These are phyloP conservation scores for Sebastes matsubarae DNA, from an alignment of 2,797 vertebrate genomes.

Conservation along the genomic window DNA sequence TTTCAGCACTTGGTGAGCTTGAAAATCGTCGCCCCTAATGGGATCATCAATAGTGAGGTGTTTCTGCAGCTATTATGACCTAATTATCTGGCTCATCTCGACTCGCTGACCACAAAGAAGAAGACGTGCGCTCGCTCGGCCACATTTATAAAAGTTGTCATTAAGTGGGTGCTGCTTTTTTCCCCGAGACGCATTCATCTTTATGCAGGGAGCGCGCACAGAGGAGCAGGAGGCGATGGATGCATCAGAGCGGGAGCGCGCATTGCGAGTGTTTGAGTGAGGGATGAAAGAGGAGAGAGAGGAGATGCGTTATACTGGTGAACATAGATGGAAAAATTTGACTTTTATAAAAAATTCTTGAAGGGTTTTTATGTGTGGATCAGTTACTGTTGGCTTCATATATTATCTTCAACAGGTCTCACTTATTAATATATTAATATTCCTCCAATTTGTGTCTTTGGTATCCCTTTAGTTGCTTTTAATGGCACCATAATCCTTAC, in stretches of 20 bases:
- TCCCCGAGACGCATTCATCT: constrained; percentile 66
- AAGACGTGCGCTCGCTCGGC: constrained; percentile 67
- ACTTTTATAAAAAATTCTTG: background rate
- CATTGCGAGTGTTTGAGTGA: constrained; percentile 11
- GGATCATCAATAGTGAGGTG: constrained; percentile 80
- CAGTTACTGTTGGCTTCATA: background rate
- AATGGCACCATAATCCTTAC: background rate
- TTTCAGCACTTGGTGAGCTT: constrained; percentile 39
- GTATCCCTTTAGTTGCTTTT: background rate
- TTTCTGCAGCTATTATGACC: constrained; percentile 80
- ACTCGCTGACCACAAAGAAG: constrained; percentile 80
- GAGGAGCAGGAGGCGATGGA: constrained; percentile 22
- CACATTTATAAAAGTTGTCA: constrained; percentile 83
- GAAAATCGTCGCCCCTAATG: constrained; percentile 64
- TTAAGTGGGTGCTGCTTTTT: constrained; percentile 66
- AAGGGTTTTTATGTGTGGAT: background rate
- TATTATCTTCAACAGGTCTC: background rate
- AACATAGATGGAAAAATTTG: background rate
- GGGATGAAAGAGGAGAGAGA: background rate
- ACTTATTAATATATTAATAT: background rate
- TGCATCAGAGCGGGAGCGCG: constrained; percentile 39
- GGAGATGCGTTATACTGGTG: background rate
- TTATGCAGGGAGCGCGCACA: constrained; percentile 37
- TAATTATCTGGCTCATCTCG: constrained; percentile 84
- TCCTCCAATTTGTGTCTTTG: background rate